Evolutionary conservation across 2,888 invertebrate species (phyloP).

Genomic region (Agonopterix subpropinquella): DNA sequence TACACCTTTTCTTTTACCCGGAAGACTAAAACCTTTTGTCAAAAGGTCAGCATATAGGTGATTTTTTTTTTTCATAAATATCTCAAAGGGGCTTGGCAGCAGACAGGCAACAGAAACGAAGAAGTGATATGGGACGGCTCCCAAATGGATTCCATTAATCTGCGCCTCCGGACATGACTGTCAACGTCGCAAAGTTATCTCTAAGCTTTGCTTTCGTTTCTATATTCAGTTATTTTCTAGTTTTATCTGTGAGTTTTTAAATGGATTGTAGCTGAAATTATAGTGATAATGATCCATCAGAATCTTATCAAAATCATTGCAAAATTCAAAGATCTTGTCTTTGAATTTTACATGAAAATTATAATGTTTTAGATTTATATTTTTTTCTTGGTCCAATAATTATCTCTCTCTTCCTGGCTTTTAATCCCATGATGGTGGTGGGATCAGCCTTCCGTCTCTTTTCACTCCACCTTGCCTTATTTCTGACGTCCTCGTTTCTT

Average conservation of each 20-base stretch:
- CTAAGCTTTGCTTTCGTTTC: constrained; percentile 3
- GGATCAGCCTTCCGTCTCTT: no score
- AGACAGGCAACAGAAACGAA: constrained; percentile 14
- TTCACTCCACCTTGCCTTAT: no score
- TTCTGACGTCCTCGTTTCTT: no score
- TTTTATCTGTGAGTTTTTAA: neutral
- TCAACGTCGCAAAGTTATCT: constrained; percentile 27
- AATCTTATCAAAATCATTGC: neutral
- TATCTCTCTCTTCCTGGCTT: no score
- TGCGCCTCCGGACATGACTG: constrained; percentile 18
- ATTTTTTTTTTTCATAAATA: constrained; percentile 10
- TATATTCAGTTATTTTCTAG: neutral
- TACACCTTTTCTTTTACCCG: no score
- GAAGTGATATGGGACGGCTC: constrained; percentile 17
- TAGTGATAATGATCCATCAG: neutral
- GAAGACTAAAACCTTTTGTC: no score
- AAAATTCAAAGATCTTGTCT: no score
- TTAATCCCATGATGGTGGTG: no score
- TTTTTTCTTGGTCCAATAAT: no score
- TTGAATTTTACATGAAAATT: no score
- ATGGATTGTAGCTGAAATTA: neutral
- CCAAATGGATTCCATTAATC: constrained; percentile 26
- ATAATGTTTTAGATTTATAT: no score
- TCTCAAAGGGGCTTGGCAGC: constrained; percentile 15
- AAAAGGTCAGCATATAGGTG: neutral